Evolutionary conservation across 1,140 invertebrate genomes (phyloP).

Genomic region (Diabrotica undecimpunctata): DNA sequence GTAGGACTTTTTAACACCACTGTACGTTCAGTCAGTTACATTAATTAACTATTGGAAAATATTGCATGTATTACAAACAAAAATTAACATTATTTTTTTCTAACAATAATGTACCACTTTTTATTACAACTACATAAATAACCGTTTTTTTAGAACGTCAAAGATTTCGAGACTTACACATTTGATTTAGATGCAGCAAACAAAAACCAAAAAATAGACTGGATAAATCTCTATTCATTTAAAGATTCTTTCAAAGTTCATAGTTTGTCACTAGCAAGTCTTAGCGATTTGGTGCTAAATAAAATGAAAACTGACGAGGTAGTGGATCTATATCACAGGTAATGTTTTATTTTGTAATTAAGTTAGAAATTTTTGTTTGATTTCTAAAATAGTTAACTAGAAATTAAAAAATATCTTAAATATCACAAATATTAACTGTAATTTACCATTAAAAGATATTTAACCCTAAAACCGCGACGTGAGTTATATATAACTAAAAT

Average conservation of each 20-base stretch:
- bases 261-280: constrained; percentile 49
- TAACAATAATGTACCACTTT: neutral
- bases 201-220: constrained; percentile 49
- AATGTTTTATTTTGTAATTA: constrained; percentile 7
- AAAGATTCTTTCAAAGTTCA: constrained; percentile 58
- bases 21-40: too few species aligned
- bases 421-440: too few species aligned
- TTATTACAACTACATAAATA: neutral
- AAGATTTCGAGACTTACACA: constrained; percentile 68
- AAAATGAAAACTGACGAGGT: constrained; percentile 49
- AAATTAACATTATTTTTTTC: neutral
- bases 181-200: constrained; percentile 78
- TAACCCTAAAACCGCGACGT: too few species aligned
- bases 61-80: neutral
- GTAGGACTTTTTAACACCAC: too few species aligned
- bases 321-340: constrained; percentile 38
- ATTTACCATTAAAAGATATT: too few species aligned
- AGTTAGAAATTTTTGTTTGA: neutral
- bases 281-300: constrained; percentile 51
- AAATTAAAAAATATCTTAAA: neutral
- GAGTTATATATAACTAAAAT: too few species aligned
- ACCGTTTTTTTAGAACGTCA: constrained; percentile 53
- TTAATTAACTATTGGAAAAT: too few species aligned
- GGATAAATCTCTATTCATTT: constrained; percentile 68
- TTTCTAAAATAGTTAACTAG: neutral